Evolutionary conservation across 2,888 invertebrate genomes (phyloP).

Genomic region (Cataglyphis altisquamis): DNA sequence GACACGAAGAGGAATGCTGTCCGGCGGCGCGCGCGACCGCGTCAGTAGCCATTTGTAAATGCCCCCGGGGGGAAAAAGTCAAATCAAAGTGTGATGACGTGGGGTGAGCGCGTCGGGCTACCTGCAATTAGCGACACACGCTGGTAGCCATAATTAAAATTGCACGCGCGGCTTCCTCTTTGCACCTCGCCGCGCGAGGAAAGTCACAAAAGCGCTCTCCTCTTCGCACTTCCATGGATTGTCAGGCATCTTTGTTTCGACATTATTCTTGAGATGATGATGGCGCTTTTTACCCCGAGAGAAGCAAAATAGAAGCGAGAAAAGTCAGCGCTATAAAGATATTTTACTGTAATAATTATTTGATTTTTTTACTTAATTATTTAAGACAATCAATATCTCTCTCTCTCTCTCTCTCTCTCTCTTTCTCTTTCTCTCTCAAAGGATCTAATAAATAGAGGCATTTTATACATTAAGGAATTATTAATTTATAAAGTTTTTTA

Average conservation of each 20-base stretch:
- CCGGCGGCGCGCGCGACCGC: constrained; percentile 81
- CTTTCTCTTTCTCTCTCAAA: background rate
- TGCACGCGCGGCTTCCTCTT: constrained; percentile 69
- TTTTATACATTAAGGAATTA: constrained; percentile 7
- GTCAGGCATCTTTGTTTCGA: constrained; percentile 41
- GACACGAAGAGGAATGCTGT: constrained; percentile 85
- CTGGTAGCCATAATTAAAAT: constrained; percentile 81
- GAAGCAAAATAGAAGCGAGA: background rate
- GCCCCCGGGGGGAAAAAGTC: constrained; percentile 76
- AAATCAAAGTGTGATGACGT: constrained; percentile 84
- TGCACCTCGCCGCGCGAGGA: background rate
- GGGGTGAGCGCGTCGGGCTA: constrained; percentile 70
- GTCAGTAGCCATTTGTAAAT: constrained; percentile 84
- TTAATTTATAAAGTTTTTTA: background rate
- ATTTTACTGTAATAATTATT: background rate
- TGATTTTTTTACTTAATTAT: background rate
- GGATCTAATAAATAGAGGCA: background rate
- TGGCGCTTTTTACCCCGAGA: background rate
- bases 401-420: background rate
- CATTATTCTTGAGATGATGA: constrained; percentile 9
- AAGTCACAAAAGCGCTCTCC: background rate
- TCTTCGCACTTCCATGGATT: constrained; percentile 21
- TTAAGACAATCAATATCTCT: background rate
- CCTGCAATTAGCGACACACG: constrained; percentile 82
- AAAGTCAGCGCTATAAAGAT: background rate